Conservation (phyloP, 2,888 invertebrate species). For the Serripes groenlandicus region DNA sequence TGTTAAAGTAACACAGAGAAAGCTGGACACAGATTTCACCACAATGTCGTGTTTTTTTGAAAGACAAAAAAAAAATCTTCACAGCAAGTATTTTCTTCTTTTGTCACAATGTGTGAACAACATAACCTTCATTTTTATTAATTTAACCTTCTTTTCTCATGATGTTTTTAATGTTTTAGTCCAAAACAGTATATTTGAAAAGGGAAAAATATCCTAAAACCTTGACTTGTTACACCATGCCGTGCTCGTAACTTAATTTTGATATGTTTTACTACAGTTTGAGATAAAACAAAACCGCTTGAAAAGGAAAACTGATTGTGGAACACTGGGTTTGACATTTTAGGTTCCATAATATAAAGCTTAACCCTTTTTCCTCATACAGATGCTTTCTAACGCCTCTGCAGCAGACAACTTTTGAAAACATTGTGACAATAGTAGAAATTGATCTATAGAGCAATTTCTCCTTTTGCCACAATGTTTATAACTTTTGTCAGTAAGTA, state of each 20-base stretch:
- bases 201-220: too few species aligned
- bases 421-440: background rate
- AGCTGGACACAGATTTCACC: background rate
- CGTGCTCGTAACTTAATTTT: too few species aligned
- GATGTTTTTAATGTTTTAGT: background rate
- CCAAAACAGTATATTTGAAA: too few species aligned
- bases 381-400: too few species aligned
- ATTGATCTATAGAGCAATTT: background rate
- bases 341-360: background rate
- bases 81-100: background rate
- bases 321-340: background rate
- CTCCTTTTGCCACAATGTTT: background rate
- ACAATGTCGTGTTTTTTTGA: background rate
- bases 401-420: background rate
- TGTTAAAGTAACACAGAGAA: too few species aligned
- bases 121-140: background rate
- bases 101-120: background rate
- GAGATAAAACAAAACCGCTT: constrained; percentile 5
- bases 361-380: background rate
- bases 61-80: background rate
- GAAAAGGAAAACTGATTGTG: constrained; percentile 8
- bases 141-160: background rate
- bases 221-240: too few species aligned
- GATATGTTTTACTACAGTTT: background rate
- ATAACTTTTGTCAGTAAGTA: background rate